Conservation (phyloP, 1,140 invertebrate species). For the Limonius californicus region DNA sequence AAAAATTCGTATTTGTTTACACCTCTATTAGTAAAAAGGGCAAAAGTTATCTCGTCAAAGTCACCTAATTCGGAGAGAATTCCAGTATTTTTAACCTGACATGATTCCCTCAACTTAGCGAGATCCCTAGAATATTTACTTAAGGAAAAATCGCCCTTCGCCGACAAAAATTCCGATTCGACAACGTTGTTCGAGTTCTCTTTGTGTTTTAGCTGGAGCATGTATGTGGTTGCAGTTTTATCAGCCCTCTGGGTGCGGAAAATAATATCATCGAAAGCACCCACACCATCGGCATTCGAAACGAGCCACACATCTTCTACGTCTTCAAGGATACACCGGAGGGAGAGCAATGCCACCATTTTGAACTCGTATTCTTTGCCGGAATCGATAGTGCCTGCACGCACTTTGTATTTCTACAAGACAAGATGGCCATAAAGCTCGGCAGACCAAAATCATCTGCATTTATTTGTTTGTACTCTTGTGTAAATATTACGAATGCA, state of each 20-base stretch:
- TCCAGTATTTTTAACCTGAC: too few relatives aligned
- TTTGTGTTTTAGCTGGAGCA: not conserved
- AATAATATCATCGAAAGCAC: not conserved
- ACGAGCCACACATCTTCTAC: not conserved
- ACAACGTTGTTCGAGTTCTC: not conserved
- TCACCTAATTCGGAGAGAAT: too few relatives aligned
- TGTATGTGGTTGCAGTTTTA: too few relatives aligned
- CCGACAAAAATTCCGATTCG: not conserved
- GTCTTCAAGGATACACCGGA: not conserved
- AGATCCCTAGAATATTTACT: too few relatives aligned
- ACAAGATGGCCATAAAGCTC: too few relatives aligned
- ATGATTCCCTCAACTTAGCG: too few relatives aligned
- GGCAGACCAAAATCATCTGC: too few relatives aligned
- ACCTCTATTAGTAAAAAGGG: not conserved
- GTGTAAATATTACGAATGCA: too few relatives aligned
- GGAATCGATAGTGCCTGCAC: not conserved
- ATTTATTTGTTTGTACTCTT: too few relatives aligned
- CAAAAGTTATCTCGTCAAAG: not conserved
- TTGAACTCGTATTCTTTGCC: not conserved
- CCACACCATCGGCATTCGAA: not conserved
- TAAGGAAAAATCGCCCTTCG: not conserved
- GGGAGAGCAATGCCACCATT: not conserved
- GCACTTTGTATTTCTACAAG: not conserved
- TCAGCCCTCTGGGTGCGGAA: too few relatives aligned
- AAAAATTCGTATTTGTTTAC: not conserved